phyloP scores from a whole-genome alignment of 1,140 invertebrate genomes.

The Harpegnathos saltator region DNA sequence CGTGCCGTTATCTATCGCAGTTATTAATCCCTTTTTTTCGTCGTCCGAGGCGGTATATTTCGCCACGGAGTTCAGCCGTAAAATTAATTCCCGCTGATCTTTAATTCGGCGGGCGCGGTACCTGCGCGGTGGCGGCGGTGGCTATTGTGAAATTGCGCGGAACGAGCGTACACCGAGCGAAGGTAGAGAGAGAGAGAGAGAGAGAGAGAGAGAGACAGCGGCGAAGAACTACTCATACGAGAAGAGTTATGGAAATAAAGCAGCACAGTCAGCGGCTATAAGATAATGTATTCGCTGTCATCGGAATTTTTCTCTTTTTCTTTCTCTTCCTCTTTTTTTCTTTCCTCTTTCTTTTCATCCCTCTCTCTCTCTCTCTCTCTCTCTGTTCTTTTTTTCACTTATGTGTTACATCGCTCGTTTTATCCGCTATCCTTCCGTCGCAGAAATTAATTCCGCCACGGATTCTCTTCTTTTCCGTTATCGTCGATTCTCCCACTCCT shows the following conservation, averaged over 20 bases:
- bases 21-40: slow-evolving; percentile 35
- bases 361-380: neutral
- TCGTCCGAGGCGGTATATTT: slow-evolving; percentile 19
- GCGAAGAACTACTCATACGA: slow-evolving; percentile 37
- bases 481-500: neutral
- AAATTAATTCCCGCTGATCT: slow-evolving; percentile 65
- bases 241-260: slow-evolving; percentile 71
- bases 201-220: slow-evolving; percentile 12
- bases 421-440: slow-evolving; percentile 9
- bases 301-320: slow-evolving; percentile 32
- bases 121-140: neutral
- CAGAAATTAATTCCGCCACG: slow-evolving; percentile 45
- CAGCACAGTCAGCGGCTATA: slow-evolving; percentile 34
- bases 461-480: neutral
- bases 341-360: neutral
- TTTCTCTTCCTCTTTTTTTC: neutral
- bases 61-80: slow-evolving; percentile 28
- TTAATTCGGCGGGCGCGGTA: slow-evolving; percentile 67
- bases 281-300: slow-evolving; percentile 54
- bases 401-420: slow-evolving; percentile 12
- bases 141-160: slow-evolving; percentile 63
- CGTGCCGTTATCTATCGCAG: slow-evolving; percentile 33
- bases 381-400: neutral
- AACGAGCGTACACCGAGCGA: slow-evolving; percentile 50
- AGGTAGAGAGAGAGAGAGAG: too few species aligned